Base-by-base conservation (phyloP, 2,113 vertebrate species). In the Copsychus sechellarum region DNA sequence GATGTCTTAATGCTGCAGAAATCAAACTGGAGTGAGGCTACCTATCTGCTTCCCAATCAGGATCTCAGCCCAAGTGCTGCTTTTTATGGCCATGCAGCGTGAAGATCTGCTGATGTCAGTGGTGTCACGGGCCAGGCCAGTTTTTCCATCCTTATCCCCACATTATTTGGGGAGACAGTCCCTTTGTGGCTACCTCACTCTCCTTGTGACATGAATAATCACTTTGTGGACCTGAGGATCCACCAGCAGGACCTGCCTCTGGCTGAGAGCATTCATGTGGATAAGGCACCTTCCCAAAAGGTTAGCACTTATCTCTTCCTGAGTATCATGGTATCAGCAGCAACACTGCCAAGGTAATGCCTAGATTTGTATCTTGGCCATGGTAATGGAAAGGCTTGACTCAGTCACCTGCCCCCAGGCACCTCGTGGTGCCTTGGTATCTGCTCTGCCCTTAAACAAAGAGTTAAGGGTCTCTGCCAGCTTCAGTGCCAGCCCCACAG, bases 1-100 rank as follows among this genome's bases (percentile, higher is more conserved):
- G 76, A 92, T 96, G 96, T 67, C 92, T 96, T 96, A 93, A 96
- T 93, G 94, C 95, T 92, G 92, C 82, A 95, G 93, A 95, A 96
- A 96, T 96, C 95, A 93, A 96, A 95, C 26, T 88, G 88, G 90
- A 96, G 94, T 2, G 23, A 84, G 86, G 92, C 90, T 95, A 97
- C 94, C 95, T 96, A 96, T 95, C 94, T 90, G 90, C 92, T 71
- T 96, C 92, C 92, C 95, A 77, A 94, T 95, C 93, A 86, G 90
- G 80, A 94, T 79, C 84, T 9, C 47, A 86, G 90, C 94, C 91
- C 94, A 83, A 96, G 85, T 29, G 88, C 93, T 96, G 92, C 96
- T 97, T 97, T 97, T 96, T 96, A 96, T 95, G 93, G 95, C 95
- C 92, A 95, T 90, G 92, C 60, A 95, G 88, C 0, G 0, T 70